Evolutionary conservation across 1,140 invertebrate genomes (phyloP).

Genomic region (Neodiprion pinetum): DNA sequence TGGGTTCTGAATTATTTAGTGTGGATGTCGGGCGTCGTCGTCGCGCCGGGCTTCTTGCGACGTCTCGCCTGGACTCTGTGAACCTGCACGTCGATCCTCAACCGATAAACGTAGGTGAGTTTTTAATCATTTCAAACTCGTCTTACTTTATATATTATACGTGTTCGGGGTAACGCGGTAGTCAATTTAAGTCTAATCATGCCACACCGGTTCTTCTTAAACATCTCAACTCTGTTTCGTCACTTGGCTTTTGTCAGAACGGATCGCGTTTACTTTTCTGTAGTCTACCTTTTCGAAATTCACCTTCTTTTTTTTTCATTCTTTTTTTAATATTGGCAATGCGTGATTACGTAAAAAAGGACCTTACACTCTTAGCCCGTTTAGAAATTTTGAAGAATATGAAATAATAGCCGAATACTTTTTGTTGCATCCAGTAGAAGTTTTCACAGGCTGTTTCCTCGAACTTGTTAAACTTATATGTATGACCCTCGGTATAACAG

Average conservation of each 20-base stretch:
- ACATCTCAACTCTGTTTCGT: too few relatives aligned
- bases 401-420: too few relatives aligned
- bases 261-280: not conserved
- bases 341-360: too few relatives aligned
- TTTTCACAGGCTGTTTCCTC: too few relatives aligned
- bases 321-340: not conserved
- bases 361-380: too few relatives aligned
- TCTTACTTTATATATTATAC: not conserved
- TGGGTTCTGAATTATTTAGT: not conserved
- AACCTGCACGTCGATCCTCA: not conserved
- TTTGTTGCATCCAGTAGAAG: too few relatives aligned
- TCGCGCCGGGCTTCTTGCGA: not conserved
- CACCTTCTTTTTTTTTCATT: not conserved
- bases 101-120: not conserved
- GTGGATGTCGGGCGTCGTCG: slow-evolving; percentile 1
- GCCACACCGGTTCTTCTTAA: too few relatives aligned
- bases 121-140: not conserved
- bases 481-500: too few relatives aligned
- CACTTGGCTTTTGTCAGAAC: too few relatives aligned
- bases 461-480: too few relatives aligned
- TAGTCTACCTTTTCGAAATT: not conserved
- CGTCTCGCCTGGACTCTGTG: not conserved
- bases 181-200: too few relatives aligned
- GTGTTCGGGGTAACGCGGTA: not conserved
- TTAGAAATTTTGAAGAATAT: too few relatives aligned